Evolutionary conservation across 2,888 invertebrate species (phyloP), one percentile per base, ranked within the genome.

Genomic region (Smittia sp.): DNA sequence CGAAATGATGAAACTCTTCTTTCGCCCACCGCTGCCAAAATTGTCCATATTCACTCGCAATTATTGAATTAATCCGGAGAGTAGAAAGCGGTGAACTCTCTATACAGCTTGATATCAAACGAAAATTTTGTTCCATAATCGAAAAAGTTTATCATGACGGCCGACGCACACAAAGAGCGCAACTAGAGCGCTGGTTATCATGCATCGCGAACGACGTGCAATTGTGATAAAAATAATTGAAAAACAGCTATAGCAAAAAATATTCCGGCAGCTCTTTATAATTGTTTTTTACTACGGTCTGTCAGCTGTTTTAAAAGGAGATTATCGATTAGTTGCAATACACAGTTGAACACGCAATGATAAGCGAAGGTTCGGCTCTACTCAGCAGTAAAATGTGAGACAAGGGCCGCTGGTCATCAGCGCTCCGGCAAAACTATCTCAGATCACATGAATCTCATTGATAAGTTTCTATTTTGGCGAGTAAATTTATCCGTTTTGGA

Each of bases 1-100:
- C 11, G 58, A 58, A 38, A 70, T 70, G 1, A 20, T 52, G 6
- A 70, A 70, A 70, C 27, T 58, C 58, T 52, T 70, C 58, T 58
- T 58, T 6, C 70, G 54, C 4, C 38, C 24, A 1, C 13, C 1
- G 25, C 11, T 22, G 52, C 63, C 63, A 27, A 52, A 32, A 39
- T 15, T 70, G 13, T 70, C 58, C 32, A 32, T 58, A n/a, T 52
- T 39, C 39, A n/a, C 38, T 67, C 13, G 38, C 22, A 58, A 6
- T 63, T 63, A 24, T 22, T 1, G 27, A 24, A 24, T 25, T 63
- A 13, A 58, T 22, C 22, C 3, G 22, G 58, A 58, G n/a, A 13
- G 18, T n/a, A 18, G 13, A 58, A 20, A 46, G 32, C 22, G 58
- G 7, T 18, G 9, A 1, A 22, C 58, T 22, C 18, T 18, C 22